phyloP scores from a whole-genome alignment of 2,113 vertebrate genomes.

The Myodes glareolus region DNA sequence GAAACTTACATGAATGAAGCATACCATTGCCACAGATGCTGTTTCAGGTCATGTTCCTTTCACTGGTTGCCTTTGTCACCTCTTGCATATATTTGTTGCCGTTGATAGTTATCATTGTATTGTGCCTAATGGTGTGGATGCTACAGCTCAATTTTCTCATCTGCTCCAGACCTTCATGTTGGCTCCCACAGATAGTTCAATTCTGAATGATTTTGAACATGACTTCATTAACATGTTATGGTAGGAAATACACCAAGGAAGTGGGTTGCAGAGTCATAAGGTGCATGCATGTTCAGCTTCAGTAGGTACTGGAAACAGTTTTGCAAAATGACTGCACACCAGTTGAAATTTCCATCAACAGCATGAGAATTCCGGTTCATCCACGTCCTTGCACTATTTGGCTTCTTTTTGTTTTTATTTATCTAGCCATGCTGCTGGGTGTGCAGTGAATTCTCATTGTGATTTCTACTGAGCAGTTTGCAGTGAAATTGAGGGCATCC shows the following conservation, averaged over 20 bases:
- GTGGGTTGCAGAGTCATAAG: background rate
- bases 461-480: background rate
- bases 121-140: background rate
- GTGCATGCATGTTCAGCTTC: background rate
- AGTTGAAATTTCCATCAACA: background rate
- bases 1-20: background rate
- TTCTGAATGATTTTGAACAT: background rate
- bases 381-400: background rate
- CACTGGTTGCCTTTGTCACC: background rate
- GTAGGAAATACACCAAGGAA: background rate
- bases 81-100: background rate
- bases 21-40: background rate
- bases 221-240: background rate
- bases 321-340: background rate
- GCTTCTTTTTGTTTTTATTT: background rate
- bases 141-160: background rate
- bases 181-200: background rate
- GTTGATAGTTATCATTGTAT: background rate
- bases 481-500: background rate
- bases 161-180: background rate
- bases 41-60: background rate
- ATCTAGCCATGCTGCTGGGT: background rate
- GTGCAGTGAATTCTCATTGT: background rate
- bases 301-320: background rate
- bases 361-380: background rate